Evolutionary conservation across 2,888 invertebrate species (phyloP).

Genomic region (Scotopteryx bipunctaria): DNA sequence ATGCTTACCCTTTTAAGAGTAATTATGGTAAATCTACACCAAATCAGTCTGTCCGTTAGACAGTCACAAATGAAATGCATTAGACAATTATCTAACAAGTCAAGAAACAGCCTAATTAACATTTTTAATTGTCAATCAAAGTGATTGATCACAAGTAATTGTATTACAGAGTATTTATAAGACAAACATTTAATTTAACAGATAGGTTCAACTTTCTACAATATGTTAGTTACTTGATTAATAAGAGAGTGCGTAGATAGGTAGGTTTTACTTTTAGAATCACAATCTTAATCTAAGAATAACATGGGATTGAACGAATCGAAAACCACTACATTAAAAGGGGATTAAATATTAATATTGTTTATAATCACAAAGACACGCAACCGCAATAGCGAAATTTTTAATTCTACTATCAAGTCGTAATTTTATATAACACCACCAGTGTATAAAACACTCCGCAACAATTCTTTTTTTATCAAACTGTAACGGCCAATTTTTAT

Average conservation of each 20-base stretch:
- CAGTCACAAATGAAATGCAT: background rate
- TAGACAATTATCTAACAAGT: background rate
- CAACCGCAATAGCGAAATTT: slow-evolving; percentile 39
- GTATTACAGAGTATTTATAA: slow-evolving; percentile 21
- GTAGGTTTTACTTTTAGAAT: slow-evolving; percentile 70
- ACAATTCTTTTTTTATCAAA: slow-evolving; percentile 33
- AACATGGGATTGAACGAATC: slow-evolving; percentile 59
- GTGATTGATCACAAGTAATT: slow-evolving; percentile 11
- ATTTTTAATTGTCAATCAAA: too few relatives aligned
- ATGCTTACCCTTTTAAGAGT: background rate
- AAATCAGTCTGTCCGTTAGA: slow-evolving; percentile 2
- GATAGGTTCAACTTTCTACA: slow-evolving; percentile 41
- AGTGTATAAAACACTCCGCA: slow-evolving; percentile 15
- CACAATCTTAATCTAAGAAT: slow-evolving; percentile 67
- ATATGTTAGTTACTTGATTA: slow-evolving; percentile 54
- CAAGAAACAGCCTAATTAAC: slow-evolving; percentile 9
- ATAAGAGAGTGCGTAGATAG: slow-evolving; percentile 59
- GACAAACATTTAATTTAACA: slow-evolving; percentile 17
- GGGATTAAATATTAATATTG: slow-evolving; percentile 56
- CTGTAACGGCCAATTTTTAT: slow-evolving; percentile 30
- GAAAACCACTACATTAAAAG: slow-evolving; percentile 63
- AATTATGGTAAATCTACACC: background rate
- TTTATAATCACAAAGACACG: slow-evolving; percentile 45
- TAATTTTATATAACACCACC: slow-evolving; percentile 25
- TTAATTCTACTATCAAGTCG: slow-evolving; percentile 29